phyloP scores from a whole-genome alignment of 2,113 vertebrate species.

The Raphicerus campestris region DNA sequence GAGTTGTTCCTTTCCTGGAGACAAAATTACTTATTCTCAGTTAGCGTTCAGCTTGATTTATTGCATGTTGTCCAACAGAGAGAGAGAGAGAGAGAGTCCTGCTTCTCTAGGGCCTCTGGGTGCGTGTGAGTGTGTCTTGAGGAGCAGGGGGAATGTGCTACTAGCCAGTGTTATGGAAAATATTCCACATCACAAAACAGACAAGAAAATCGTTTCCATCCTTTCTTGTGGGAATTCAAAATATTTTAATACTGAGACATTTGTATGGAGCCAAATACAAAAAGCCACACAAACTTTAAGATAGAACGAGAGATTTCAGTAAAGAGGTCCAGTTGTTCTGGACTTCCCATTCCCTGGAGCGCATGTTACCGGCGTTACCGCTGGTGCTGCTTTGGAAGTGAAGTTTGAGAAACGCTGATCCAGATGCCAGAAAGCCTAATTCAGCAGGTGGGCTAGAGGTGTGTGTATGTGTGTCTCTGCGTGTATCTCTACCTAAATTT shows the following conservation, averaged over 20 bases:
- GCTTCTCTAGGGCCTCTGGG: not conserved
- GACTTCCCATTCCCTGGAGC: not conserved
- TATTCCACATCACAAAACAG: not conserved
- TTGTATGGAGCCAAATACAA: not conserved
- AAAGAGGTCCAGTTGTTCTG: not conserved
- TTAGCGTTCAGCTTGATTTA: not conserved
- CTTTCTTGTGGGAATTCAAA: not conserved
- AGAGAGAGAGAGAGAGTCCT: not conserved
- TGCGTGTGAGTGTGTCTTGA: not conserved
- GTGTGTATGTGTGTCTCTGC: no score
- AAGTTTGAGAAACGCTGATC: not conserved
- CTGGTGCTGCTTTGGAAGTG: not conserved
- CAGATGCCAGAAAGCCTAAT: not conserved
- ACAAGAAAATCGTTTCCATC: not conserved
- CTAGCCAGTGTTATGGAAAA: not conserved
- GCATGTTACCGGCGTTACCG: accelerated
- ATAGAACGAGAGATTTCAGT: not conserved
- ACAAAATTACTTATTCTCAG: not conserved
- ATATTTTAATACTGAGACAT: not conserved
- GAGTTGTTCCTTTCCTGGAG: not conserved
- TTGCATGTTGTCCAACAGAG: not conserved
- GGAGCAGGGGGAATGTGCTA: not conserved
- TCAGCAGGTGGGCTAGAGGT: no score
- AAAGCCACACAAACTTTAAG: not conserved
- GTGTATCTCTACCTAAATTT: not conserved